These are phyloP conservation scores for Psettodes erumei DNA, from an alignment of 2,113 vertebrate genomes.

Conservation along the genomic window DNA sequence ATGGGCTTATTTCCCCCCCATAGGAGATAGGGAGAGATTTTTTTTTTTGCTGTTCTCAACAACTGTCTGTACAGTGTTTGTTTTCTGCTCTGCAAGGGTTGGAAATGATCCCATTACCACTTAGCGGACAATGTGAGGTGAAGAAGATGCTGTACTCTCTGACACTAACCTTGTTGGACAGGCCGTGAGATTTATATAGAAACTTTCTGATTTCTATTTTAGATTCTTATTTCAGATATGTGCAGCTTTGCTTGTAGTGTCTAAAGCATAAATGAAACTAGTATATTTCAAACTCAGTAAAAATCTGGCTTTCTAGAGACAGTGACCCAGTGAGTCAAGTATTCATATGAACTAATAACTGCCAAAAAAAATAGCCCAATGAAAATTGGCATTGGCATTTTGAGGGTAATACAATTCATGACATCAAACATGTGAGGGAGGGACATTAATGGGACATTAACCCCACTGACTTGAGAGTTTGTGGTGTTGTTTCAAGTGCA, in stretches of 20 bases:
- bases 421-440: not conserved
- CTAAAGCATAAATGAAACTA: not conserved
- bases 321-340: no score
- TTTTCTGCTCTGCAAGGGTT: not conserved
- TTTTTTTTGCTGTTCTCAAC: not conserved
- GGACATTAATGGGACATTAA: not conserved
- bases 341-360: not conserved
- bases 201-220: no score
- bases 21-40: not conserved
- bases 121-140: not conserved
- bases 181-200: not conserved
- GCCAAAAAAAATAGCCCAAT: not conserved
- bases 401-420: not conserved
- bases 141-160: not conserved
- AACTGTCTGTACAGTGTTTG: not conserved
- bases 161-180: not conserved
- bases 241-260: not conserved
- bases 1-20: not conserved
- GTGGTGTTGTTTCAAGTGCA: not conserved
- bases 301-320: not conserved
- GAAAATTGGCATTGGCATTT: not conserved
- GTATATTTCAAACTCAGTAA: not conserved
- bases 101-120: slow-evolving; percentile 1
- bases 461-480: not conserved
- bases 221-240: no score